Evolutionary conservation across 2,113 vertebrate species (phyloP).

Genomic region (Myodes glareolus): DNA sequence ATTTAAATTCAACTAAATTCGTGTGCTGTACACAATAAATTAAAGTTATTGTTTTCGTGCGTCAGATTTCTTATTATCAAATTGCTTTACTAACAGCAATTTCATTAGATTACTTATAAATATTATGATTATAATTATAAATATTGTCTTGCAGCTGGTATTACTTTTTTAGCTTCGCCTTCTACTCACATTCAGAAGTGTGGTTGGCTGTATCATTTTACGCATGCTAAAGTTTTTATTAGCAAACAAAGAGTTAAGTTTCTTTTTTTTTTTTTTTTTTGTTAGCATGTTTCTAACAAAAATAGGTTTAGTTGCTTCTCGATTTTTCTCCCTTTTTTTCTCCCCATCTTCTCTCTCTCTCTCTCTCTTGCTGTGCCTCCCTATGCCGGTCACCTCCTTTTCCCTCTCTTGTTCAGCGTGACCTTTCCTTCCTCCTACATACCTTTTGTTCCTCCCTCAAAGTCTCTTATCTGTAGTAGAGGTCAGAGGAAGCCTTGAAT

Average conservation of each 20-base stretch:
- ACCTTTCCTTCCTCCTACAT: too few relatives aligned
- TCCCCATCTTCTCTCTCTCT: too few relatives aligned
- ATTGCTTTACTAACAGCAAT: not conserved
- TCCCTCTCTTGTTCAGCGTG: not conserved
- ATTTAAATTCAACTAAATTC: not conserved
- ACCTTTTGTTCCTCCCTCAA: not conserved
- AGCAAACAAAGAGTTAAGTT: not conserved
- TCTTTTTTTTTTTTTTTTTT: not conserved
- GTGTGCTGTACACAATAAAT: not conserved
- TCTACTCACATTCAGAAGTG: not conserved
- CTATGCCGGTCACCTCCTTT: not conserved
- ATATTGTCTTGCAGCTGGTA: not conserved
- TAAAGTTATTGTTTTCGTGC: not conserved
- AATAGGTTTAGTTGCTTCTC: not conserved
- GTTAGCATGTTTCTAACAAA: not conserved
- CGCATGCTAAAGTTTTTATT: not conserved
- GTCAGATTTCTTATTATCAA: not conserved
- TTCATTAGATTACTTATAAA: not conserved
- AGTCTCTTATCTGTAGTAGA: not conserved
- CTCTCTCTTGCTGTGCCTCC: not conserved
- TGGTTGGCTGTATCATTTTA: not conserved
- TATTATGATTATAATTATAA: not conserved
- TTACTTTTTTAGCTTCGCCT: not conserved
- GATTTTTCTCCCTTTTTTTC: not conserved
- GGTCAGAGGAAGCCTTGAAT: not conserved